Base-by-base conservation (phyloP, 1,140 invertebrate genomes). In the Hycleus cichorii region DNA sequence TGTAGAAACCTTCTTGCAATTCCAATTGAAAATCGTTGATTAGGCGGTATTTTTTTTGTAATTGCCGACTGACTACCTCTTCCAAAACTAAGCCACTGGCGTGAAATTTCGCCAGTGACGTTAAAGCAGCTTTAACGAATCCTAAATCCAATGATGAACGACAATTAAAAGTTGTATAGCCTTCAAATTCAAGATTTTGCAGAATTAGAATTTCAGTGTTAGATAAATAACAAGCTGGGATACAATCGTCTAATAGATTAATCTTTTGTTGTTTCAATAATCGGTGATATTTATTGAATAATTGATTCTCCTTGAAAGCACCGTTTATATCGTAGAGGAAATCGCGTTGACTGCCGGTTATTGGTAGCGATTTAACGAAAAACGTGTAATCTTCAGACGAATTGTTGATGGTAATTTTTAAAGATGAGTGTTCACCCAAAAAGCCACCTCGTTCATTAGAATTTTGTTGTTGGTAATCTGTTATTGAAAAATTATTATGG, bases 51-150 rank as follows among this genome's bases (percentile, higher is more conserved):
- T 32, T 32, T 7, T 32, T 4, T 7, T 32, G 32, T 2, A 32
- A 32, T 7, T 32, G 32, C 7, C 32, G 10, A 32, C 10, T 47
- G 9, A 49, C 25, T 24, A 44, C 46, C 11, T 60, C 58, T 46
- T 60, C 58, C n/a, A 56, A 32, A 39, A 60, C 55, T 8, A 55
- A 45, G 25, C 46, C 11, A 27, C 9, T 45, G 3, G 52, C 47
- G 10, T 60, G 58, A 4, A 60, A 48, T 39, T 60, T 60, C 11
- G 52, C 58, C 6, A 60, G 11, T 12, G 38, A 42, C 27, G 39
- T 11, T 18, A 59, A 24, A 10, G 38, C 18, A 18, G 27, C 8
- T 53, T 59, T 53, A 25, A 53, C 49, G 27, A 18, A 42, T 7
- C 48, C 38, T 25, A 59, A 43, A 8, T 7, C 4, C 25, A 59